Evolutionary conservation across 2,113 vertebrate species (phyloP).

Genomic region (Xenus cinereus): DNA sequence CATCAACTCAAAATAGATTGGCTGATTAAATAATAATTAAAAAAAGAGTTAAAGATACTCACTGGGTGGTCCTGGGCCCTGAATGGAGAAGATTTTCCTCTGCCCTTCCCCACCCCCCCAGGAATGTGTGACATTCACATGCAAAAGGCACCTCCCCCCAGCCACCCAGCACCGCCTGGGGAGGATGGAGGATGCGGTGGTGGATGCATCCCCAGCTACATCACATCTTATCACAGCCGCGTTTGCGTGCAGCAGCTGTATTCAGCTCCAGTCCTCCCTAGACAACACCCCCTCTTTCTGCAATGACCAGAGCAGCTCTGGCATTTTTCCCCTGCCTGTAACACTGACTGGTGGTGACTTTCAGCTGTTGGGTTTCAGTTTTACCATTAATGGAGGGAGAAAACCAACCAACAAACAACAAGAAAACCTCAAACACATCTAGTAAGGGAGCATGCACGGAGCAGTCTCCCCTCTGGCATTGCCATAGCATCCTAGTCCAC

Average conservation of each 20-base stretch:
- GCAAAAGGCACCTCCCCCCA: conserved; percentile 48
- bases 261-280: background rate
- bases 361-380: background rate
- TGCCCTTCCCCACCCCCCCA: background rate
- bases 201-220: no score
- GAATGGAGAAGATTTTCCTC: conserved; percentile 34
- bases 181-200: background rate
- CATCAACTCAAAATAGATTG: background rate
- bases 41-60: background rate
- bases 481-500: rapidly evolving
- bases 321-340: rapidly evolving
- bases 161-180: no score
- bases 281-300: background rate
- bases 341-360: rapidly evolving
- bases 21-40: background rate
- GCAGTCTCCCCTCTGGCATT: background rate
- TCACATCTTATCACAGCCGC: background rate
- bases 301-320: background rate
- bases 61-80: conserved; percentile 49
- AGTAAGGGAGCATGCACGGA: background rate
- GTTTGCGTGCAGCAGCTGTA: background rate
- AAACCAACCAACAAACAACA: no score
- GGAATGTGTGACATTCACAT: conserved; percentile 72
- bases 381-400: no score
- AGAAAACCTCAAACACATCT: rapidly evolving